These are phyloP conservation scores for Adelosebastes latens DNA, from an alignment of 2,797 vertebrate genomes.

Conservation along the genomic window DNA sequence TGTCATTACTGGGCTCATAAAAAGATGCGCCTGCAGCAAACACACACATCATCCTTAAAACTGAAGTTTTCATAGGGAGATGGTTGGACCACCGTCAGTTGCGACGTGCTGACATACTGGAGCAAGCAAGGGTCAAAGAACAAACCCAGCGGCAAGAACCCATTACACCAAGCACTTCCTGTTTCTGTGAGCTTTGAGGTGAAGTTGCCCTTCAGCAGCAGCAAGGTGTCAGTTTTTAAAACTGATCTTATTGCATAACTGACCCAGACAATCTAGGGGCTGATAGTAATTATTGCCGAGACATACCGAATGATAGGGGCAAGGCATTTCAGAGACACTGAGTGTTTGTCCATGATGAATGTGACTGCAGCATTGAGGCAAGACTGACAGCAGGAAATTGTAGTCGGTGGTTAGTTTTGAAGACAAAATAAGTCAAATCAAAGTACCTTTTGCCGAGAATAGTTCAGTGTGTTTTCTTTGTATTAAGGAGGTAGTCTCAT, in stretches of 20 bases:
- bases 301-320: not conserved
- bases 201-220: not conserved
- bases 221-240: not conserved
- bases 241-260: not conserved
- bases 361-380: not conserved
- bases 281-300: not conserved
- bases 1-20: not conserved
- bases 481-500: not conserved
- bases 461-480: not conserved
- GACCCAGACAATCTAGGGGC: not conserved
- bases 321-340: not conserved
- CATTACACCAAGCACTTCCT: not conserved
- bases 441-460: not conserved
- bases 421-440: not conserved
- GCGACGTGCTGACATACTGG: not conserved
- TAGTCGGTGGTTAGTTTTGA: not conserved
- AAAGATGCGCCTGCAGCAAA: not conserved
- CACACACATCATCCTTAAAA: not conserved
- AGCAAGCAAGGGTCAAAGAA: not conserved
- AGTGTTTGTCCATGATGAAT: not conserved
- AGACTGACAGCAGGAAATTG: not conserved
- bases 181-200: not conserved
- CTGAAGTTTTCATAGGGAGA: not conserved
- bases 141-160: not conserved
- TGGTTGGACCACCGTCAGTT: not conserved